These are phyloP conservation scores for Diarsia dahlii DNA, from an alignment of 2,888 invertebrate species.

Conservation along the genomic window DNA sequence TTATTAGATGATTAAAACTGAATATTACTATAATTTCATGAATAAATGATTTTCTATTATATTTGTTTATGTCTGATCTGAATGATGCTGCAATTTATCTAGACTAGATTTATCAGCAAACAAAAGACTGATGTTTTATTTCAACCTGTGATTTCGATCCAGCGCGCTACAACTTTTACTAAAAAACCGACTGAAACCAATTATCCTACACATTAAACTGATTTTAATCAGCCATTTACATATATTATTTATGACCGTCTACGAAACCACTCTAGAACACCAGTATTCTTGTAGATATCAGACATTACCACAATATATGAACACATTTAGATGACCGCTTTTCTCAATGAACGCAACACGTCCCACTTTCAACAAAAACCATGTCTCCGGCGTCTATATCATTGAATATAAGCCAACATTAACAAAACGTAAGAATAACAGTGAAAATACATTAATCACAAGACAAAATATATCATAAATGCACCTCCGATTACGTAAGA, in stretches of 20 bases:
- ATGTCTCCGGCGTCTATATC: conserved; percentile 57
- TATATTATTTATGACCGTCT: conserved; percentile 45
- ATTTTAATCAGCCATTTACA: conserved; percentile 34
- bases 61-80: not conserved
- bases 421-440: conserved; percentile 81
- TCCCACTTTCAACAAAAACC: conserved; percentile 38
- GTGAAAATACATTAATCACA: conserved; percentile 84
- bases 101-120: not conserved
- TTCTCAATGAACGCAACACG: conserved; percentile 53
- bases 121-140: not conserved
- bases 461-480: conserved; percentile 85
- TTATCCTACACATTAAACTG: conserved; percentile 12
- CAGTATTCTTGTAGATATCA: conserved; percentile 14
- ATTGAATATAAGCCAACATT: conserved; percentile 82
- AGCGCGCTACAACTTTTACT: not conserved
- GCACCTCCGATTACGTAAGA: conserved; percentile 82
- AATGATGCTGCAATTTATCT: not conserved
- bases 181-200: conserved; percentile 6
- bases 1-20: not conserved
- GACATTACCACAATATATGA: conserved; percentile 9
- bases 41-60: not conserved
- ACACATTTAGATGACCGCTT: conserved; percentile 48
- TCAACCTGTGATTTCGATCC: not conserved
- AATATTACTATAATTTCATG: not conserved
- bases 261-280: not conserved